Evolutionary conservation across 2,888 invertebrate species (phyloP).

Genomic region (Dexiosoma caninum): DNA sequence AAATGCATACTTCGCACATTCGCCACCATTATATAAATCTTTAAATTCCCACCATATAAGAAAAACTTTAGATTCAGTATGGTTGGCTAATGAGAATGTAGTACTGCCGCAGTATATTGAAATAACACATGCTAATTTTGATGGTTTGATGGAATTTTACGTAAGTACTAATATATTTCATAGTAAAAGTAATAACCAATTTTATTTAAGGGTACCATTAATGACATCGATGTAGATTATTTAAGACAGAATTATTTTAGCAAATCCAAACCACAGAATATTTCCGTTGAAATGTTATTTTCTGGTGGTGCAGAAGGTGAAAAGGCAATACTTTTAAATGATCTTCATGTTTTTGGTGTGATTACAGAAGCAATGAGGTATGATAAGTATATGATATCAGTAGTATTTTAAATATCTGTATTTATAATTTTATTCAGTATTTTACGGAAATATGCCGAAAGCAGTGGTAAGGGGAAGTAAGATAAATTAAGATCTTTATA

Average conservation of each 20-base stretch:
- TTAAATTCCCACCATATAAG: slow-evolving; percentile 76
- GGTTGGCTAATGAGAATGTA: slow-evolving; percentile 78
- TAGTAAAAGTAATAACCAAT: no score
- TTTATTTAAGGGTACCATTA: slow-evolving; percentile 77
- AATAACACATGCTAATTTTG: slow-evolving; percentile 67
- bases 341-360: slow-evolving; percentile 72
- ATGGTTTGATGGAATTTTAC: slow-evolving; percentile 71
- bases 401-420: not conserved
- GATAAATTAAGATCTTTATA: no score
- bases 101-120: slow-evolving; percentile 68
- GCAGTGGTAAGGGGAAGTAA: no score
- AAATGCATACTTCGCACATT: slow-evolving; percentile 76
- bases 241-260: slow-evolving; percentile 79
- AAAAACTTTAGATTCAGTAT: slow-evolving; percentile 76
- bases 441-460: no score
- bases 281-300: slow-evolving; percentile 78
- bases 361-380: slow-evolving; percentile 70
- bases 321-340: slow-evolving; percentile 70
- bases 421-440: no score
- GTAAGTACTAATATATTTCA: slow-evolving; percentile 62
- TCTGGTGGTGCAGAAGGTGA: slow-evolving; percentile 75
- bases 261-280: slow-evolving; percentile 78
- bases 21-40: slow-evolving; percentile 75
- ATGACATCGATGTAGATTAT: slow-evolving; percentile 78
- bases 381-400: slow-evolving; percentile 64